A percentile compares a stretch with the other conserved stretches of the same genome.
Evolutionary conservation across 2,797 vertebrate genomes (phyloP).

Genomic region (Chaunax sp.): DNA sequence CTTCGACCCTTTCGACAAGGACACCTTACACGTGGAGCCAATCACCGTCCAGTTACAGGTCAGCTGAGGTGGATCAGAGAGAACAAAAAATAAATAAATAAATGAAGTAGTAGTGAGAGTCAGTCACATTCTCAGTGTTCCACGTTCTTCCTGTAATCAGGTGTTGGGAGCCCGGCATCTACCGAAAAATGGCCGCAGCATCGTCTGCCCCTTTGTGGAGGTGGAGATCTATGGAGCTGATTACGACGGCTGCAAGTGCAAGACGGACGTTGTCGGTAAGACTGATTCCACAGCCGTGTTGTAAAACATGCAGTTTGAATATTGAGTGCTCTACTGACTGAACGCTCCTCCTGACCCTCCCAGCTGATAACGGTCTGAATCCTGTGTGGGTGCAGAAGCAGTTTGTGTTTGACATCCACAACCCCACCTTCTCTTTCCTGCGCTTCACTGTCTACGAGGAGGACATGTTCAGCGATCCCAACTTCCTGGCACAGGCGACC

Average conservation of each 20-base stretch:
- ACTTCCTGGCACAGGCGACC: conserved; percentile 96
- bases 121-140: background rate
- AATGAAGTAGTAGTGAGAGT: background rate
- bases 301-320: no score
- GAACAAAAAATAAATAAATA: no score
- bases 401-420: conserved; percentile 93
- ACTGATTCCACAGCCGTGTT: background rate
- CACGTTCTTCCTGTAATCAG: conserved; percentile 64
- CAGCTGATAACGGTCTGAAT: conserved; percentile 97
- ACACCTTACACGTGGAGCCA: conserved; percentile 87
- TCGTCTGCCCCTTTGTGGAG: conserved; percentile 96
- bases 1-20: conserved; percentile 96
- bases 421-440: conserved; percentile 92
- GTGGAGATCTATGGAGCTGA: conserved; percentile 95
- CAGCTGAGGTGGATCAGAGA: conserved; percentile 27
- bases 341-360: background rate
- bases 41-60: conserved; percentile 93
- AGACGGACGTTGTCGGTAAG: conserved; percentile 95
- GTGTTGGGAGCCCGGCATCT: conserved; percentile 95
- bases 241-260: conserved; percentile 91
- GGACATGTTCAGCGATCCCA: conserved; percentile 99
- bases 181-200: conserved; percentile 96
- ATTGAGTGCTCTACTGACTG: background rate
- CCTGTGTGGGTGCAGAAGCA: conserved; percentile 92
- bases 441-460: conserved; percentile 97